Percentiles rank a stretch among this genome's conserved stretches.
These are phyloP conservation scores for Lissocephala sabroskyi DNA, from an alignment of 2,888 invertebrate species.

Conservation along the genomic window DNA sequence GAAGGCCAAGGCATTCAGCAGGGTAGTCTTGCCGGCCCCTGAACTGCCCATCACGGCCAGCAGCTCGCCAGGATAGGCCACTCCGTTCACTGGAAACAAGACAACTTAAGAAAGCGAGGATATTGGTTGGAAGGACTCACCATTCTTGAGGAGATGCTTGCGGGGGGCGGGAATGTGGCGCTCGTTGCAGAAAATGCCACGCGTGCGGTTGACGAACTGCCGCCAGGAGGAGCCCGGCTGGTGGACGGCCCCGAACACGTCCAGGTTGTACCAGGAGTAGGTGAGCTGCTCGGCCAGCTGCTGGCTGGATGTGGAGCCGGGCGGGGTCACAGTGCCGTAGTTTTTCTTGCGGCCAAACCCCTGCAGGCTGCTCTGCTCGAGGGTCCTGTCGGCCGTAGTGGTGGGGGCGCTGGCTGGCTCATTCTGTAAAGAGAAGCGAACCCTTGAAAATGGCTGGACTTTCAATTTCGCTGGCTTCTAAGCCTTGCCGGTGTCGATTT, in stretches of 20 bases:
- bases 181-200: constrained; percentile 69
- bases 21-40: constrained; percentile 95
- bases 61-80: constrained; percentile 88
- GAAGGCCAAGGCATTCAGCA: constrained; percentile 90
- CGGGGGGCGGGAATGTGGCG: constrained; percentile 72
- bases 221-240: constrained; percentile 70
- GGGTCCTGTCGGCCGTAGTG: constrained; percentile 4
- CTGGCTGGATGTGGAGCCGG: constrained; percentile 16
- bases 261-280: constrained; percentile 86
- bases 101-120: neutral
- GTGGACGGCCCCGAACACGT: constrained; percentile 80
- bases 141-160: constrained; percentile 84
- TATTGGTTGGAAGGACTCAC: too few species aligned
- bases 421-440: too few species aligned
- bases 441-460: too few species aligned
- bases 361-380: constrained; percentile 62
- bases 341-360: constrained; percentile 53
- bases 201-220: constrained; percentile 74
- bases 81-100: constrained; percentile 89
- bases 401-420: constrained; percentile 13
- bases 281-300: constrained; percentile 73
- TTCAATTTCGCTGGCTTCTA: too few species aligned
- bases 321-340: constrained; percentile 62
- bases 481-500: too few species aligned
- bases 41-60: constrained; percentile 91